Evolutionary conservation across 2,888 invertebrate species (phyloP), one percentile per base, ranked within the genome.

Genomic region (Nyleta sp.): DNA sequence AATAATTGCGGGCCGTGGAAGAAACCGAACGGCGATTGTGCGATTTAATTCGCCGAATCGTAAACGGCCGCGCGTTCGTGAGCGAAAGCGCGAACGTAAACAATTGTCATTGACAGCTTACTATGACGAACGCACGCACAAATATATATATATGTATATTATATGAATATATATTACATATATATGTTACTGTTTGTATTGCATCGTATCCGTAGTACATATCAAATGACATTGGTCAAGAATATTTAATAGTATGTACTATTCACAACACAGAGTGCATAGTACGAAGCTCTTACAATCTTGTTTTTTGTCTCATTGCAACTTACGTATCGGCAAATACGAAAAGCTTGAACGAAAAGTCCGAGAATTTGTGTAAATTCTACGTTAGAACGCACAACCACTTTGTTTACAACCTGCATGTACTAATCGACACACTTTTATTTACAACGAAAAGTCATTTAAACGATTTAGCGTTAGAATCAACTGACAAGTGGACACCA

Each of bases 241-340:
- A 64, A 48, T 74, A 74, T 53, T 75, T 57, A 68, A 75, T 75
- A 81, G 76, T 82, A 83, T 81, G 85, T 88, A 88, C 86, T 89
- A 89, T 89, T 90, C 90, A 90, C 90, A 90, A 90, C 90, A 89
- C 90, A 90, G 90, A 90, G 90, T 90, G 90, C 90, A 90, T 88
- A 90, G 90, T 90, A 89, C 90, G 89, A 90, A 90, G 89, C 90
- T 86, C 80, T 85, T 87, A 80, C 80, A 83, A 81, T 85, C 85
- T 84, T 24, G 24, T 81, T 83, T 86, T 84, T 78, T 78, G 79
- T 83, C 82, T 83, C 80, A 71, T 82, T 81, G 73, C 73, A 78
- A 81, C 73, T 82, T 79, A 82, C 81, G 81, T 80, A 80, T 72
- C 62, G 48, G 35, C 65, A 46, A 50, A 53, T 74, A 81, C 78